Evolutionary conservation across 2,797 vertebrate genomes (phyloP).

Genomic region (Eutrigla gurnardus): DNA sequence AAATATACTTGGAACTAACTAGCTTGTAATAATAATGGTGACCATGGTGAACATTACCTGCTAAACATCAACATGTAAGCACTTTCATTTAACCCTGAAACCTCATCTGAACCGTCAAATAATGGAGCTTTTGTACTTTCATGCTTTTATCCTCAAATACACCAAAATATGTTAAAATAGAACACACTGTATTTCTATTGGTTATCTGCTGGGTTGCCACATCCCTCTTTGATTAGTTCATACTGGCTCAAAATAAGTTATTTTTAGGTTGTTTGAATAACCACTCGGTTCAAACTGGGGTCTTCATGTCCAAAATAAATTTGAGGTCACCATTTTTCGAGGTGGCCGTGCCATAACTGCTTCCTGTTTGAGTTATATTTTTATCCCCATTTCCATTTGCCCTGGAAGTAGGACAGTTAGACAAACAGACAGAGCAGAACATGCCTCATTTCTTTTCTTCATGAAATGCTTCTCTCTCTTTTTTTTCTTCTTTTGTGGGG

Average conservation of each 20-base stretch:
- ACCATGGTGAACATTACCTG: background rate
- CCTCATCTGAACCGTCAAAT: background rate
- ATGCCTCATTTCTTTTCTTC: slow-evolving; percentile 54
- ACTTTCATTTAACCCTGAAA: background rate
- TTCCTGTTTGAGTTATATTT: slow-evolving; percentile 65
- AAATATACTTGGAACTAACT: no score
- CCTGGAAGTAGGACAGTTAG: slow-evolving; percentile 39
- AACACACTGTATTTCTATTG: background rate
- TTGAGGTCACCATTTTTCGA: slow-evolving; percentile 37
- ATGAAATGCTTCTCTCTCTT: slow-evolving; percentile 44
- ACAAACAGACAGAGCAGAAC: slow-evolving; percentile 56
- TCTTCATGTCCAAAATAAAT: slow-evolving; percentile 47
- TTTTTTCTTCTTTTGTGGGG: slow-evolving; percentile 45
- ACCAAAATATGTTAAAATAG: background rate
- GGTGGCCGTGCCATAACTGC: slow-evolving; percentile 43
- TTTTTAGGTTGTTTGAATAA: slow-evolving; percentile 37
- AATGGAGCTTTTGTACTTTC: background rate
- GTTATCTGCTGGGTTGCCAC: background rate
- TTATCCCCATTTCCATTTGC: slow-evolving; percentile 36
- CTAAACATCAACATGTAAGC: background rate
- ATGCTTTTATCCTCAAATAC: background rate
- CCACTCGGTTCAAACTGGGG: slow-evolving; percentile 40
- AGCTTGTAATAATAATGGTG: background rate
- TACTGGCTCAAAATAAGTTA: slow-evolving; percentile 16
- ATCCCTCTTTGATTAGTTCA: slow-evolving; percentile 9